A percentile compares a stretch with the other conserved stretches of the same genome.
These are phyloP conservation scores for Coelinius sp. DNA, from an alignment of 2,888 invertebrate genomes.

Conservation along the genomic window DNA sequence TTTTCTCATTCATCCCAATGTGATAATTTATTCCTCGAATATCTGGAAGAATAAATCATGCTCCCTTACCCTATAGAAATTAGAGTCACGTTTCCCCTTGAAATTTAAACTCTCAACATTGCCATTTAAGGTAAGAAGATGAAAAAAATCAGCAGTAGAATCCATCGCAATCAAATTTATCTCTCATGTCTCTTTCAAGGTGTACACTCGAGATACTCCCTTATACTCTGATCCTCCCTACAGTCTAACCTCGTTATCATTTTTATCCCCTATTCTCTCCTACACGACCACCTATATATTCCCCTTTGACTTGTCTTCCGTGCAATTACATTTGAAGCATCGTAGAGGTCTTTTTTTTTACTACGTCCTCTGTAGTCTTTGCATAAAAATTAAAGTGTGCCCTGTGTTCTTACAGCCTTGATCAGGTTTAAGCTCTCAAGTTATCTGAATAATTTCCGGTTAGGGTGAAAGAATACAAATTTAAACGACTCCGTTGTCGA, in stretches of 20 bases:
- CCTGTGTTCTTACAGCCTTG: neutral
- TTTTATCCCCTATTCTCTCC: conserved; percentile 36
- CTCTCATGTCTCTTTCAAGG: conserved; percentile 27
- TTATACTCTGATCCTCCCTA: conserved; percentile 33
- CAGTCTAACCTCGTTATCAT: conserved; percentile 55
- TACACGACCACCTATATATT: conserved; percentile 27
- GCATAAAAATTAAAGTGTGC: neutral
- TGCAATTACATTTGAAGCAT: conserved; percentile 50
- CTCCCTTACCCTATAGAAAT: no score
- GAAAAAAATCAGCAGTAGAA: neutral
- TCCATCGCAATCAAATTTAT: conserved; percentile 25
- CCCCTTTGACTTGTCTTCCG: conserved; percentile 46
- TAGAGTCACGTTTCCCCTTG: no score
- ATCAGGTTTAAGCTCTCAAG: conserved; percentile 6
- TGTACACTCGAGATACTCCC: conserved; percentile 36
- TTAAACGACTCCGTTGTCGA: neutral
- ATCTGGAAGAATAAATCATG: no score
- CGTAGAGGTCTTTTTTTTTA: conserved; percentile 11
- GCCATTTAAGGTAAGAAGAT: no score
- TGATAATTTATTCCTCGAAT: no score
- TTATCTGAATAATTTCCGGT: conserved; percentile 5
- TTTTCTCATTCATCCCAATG: no score
- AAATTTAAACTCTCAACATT: no score
- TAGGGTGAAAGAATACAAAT: neutral
- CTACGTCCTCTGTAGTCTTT: neutral